phyloP scores from a whole-genome alignment of 2,797 vertebrate species.

The Argya squamiceps region DNA sequence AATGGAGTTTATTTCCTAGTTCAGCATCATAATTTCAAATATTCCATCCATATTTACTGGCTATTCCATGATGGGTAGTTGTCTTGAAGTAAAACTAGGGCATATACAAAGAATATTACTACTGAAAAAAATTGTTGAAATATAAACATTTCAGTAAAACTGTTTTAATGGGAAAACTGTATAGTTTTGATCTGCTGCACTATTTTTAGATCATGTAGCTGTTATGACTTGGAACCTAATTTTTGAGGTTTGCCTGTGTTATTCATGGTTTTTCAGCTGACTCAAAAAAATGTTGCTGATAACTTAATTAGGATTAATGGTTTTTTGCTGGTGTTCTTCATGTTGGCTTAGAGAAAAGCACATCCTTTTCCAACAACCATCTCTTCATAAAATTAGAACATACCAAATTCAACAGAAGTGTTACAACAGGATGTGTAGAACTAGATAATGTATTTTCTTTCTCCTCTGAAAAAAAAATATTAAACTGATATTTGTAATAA shows the following conservation, averaged over 20 bases:
- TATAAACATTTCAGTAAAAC: background rate
- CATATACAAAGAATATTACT: background rate
- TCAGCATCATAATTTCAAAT: background rate
- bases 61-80: fast-evolving
- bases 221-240: background rate
- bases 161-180: background rate
- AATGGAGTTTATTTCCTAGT: background rate
- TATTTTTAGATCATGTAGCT: background rate
- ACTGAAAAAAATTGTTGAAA: background rate
- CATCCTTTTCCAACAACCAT: background rate
- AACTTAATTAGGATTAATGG: background rate
- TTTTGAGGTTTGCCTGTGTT: background rate
- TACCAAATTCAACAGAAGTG: fast-evolving
- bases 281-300: background rate
- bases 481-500: background rate
- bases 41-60: background rate
- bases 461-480: background rate
- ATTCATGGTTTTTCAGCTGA: background rate
- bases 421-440: background rate
- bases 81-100: background rate
- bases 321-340: background rate
- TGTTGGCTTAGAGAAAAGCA: background rate
- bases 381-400: background rate
- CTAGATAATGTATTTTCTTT: background rate
- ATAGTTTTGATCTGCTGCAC: background rate